phyloP scores from a whole-genome alignment of 2,113 vertebrate species.

The Xiphorhynchus elegans region DNA sequence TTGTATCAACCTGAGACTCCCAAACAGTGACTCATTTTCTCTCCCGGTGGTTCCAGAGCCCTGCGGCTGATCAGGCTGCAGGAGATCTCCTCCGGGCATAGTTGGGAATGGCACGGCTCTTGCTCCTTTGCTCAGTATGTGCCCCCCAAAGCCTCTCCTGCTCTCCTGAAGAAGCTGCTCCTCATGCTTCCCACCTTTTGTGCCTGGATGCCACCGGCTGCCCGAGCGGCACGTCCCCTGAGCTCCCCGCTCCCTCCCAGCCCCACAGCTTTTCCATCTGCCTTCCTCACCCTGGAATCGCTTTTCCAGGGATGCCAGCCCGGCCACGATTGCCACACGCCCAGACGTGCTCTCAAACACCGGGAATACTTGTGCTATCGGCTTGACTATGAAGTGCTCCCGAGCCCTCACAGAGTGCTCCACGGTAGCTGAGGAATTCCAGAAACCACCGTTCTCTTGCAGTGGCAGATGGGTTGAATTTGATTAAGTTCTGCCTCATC shows the following conservation, averaged over 20 bases:
- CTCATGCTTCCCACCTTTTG: not conserved
- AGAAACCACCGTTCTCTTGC: not conserved
- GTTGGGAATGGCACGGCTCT: rapidly evolving
- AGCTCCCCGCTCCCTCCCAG: not conserved
- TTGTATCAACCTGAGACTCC: not conserved
- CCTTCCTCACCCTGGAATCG: not conserved
- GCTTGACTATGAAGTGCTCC: not conserved
- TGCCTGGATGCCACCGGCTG: not conserved
- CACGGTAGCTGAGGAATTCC: not conserved
- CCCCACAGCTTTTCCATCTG: not conserved
- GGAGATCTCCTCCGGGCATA: not conserved
- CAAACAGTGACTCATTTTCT: not conserved
- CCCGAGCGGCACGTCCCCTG: rapidly evolving
- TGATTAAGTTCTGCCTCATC: not conserved
- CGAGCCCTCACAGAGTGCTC: not conserved
- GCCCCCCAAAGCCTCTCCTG: not conserved
- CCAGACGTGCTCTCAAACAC: not conserved
- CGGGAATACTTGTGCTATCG: not conserved
- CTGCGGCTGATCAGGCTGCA: not conserved
- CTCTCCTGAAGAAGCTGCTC: not conserved
- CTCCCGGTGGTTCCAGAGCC: not conserved
- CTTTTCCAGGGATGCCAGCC: not conserved
- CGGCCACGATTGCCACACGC: not conserved
- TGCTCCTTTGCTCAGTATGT: rapidly evolving
- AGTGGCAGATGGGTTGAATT: not conserved